Evolutionary conservation across 2,113 vertebrate species (phyloP).

Genomic region (Archilochus colubris): DNA sequence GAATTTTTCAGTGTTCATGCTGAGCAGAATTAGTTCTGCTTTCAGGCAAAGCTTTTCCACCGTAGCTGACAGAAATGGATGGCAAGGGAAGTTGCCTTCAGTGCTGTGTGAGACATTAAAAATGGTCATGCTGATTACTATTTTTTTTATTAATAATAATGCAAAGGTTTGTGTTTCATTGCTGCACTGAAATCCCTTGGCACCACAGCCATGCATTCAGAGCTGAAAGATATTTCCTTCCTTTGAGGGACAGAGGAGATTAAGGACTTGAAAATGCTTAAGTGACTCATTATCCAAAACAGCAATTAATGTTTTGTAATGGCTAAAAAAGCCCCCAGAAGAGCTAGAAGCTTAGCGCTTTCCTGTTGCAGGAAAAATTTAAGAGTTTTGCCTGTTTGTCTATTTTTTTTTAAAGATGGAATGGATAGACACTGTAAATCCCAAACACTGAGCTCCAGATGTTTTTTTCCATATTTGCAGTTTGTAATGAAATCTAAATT

Average conservation of each 20-base stretch:
- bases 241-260: slow-evolving; percentile 20
- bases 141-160: slow-evolving; percentile 68
- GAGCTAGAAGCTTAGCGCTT: not conserved
- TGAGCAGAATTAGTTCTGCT: slow-evolving; percentile 50
- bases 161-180: slow-evolving; percentile 46
- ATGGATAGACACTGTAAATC: not conserved
- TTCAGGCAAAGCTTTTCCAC: slow-evolving; percentile 4
- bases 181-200: slow-evolving; percentile 23
- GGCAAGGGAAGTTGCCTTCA: slow-evolving; percentile 4
- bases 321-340: not conserved
- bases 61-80: slow-evolving; percentile 60
- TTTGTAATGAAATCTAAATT: not conserved
- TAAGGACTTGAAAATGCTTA: slow-evolving; percentile 41
- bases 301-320: slow-evolving; percentile 13
- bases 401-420: not conserved
- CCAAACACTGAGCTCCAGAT: not conserved
- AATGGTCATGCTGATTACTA: slow-evolving; percentile 28
- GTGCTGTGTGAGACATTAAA: not conserved
- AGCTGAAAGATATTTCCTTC: slow-evolving; percentile 42
- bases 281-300: slow-evolving; percentile 33
- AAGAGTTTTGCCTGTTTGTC: not conserved
- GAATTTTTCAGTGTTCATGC: slow-evolving; percentile 9
- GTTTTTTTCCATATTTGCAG: not conserved
- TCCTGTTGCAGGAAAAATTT: not conserved
- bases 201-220: not conserved